Conservation (phyloP, 2,797 vertebrate species). For the Melanotaenia nigrans region DNA sequence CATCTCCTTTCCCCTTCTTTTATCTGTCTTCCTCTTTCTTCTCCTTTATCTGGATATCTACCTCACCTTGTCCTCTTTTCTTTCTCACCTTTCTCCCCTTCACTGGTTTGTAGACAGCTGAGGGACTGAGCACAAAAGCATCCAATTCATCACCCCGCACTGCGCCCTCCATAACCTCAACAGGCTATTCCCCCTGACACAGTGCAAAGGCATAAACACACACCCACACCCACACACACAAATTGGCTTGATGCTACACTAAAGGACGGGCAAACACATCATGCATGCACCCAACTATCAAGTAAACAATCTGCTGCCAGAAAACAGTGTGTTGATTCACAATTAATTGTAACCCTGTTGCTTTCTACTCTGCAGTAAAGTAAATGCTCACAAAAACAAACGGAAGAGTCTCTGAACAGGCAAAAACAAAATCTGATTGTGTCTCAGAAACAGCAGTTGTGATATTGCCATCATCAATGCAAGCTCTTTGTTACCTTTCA, state of each 20-base stretch:
- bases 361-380: constrained; percentile 60
- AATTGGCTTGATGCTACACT: constrained; percentile 55
- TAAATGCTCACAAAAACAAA: constrained; percentile 42
- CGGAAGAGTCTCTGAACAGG: constrained; percentile 21
- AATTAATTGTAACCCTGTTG: constrained; percentile 76
- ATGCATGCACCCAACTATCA: constrained; percentile 65
- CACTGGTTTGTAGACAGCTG: constrained; percentile 75
- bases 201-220: constrained; percentile 40
- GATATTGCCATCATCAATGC: constrained; percentile 43
- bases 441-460: constrained; percentile 19
- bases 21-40: constrained; percentile 50
- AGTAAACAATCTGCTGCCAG: constrained; percentile 78
- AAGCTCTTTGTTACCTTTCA: constrained; percentile 21
- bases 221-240: constrained; percentile 28
- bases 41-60: constrained; percentile 69
- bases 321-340: constrained; percentile 71
- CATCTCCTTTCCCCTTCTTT: constrained; percentile 40
- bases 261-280: constrained; percentile 64
- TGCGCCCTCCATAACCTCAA: constrained; percentile 78
- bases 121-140: constrained; percentile 77
- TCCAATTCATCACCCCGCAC: constrained; percentile 77
- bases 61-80: constrained; percentile 61
- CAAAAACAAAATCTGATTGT: constrained; percentile 22
- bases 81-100: constrained; percentile 74
- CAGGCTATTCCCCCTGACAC: constrained; percentile 67